Conservation (phyloP, 2,888 invertebrate species). For the Rhodophaea formosa region DNA sequence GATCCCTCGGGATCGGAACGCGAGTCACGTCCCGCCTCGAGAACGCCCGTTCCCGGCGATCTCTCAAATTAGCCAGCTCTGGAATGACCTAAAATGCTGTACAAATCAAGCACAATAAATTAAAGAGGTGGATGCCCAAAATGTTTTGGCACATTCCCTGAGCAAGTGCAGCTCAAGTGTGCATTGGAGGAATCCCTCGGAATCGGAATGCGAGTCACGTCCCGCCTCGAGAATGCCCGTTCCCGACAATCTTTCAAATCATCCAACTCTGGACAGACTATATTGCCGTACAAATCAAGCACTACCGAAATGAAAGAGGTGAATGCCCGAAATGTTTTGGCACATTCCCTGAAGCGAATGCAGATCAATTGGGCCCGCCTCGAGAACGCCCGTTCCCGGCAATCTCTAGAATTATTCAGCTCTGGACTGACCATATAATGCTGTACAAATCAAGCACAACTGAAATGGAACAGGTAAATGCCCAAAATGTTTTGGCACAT, state of each 20-base stretch:
- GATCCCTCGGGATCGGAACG: slow-evolving; percentile 25
- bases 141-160: slow-evolving; percentile 18
- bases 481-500: slow-evolving; percentile 17
- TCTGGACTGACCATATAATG: slow-evolving; percentile 36
- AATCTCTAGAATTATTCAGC: slow-evolving; percentile 41
- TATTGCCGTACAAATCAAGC: too few relatives aligned
- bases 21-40: slow-evolving; percentile 27
- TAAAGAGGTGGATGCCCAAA: slow-evolving; percentile 13
- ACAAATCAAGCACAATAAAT: background rate
- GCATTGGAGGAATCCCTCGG: slow-evolving; percentile 22
- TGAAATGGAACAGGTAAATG: slow-evolving; percentile 12
- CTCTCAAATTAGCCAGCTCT: slow-evolving; percentile 42
- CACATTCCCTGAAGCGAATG: slow-evolving; percentile 18
- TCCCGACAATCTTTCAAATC: slow-evolving; percentile 37
- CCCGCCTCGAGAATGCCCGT: slow-evolving; percentile 25
- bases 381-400: slow-evolving; percentile 26
- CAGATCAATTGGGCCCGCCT: slow-evolving; percentile 20
- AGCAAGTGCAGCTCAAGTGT: slow-evolving; percentile 18
- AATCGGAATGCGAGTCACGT: slow-evolving; percentile 29
- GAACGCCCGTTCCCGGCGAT: slow-evolving; percentile 27
- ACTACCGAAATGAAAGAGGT: slow-evolving; percentile 12
- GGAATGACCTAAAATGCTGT: too few relatives aligned
- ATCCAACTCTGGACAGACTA: slow-evolving; percentile 40
- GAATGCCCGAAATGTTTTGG: slow-evolving; percentile 17
- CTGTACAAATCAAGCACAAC: slow-evolving; percentile 3